Evolutionary conservation across 2,888 invertebrate genomes (phyloP).

Genomic region (Chrysina gloriosa): DNA sequence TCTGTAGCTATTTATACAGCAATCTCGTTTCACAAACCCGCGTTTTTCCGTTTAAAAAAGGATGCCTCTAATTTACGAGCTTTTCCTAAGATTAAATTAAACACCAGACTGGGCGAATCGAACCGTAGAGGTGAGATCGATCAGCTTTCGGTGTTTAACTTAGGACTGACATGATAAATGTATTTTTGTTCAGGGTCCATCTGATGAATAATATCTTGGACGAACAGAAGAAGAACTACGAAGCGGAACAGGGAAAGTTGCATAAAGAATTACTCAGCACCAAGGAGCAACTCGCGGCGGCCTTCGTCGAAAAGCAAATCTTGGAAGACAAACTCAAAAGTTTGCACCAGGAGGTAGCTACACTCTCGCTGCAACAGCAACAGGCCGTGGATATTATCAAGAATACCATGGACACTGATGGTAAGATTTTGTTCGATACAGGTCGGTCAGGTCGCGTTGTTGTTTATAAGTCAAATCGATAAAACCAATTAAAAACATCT

Average conservation of each 20-base stretch:
- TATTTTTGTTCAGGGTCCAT: slow-evolving; percentile 59
- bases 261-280: slow-evolving; percentile 48
- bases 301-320: slow-evolving; percentile 44
- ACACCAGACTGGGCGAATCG: slow-evolving; percentile 49
- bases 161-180: slow-evolving; percentile 62
- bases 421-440: slow-evolving; percentile 14
- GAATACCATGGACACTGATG: slow-evolving; percentile 37
- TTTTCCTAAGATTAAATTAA: slow-evolving; percentile 42
- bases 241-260: slow-evolving; percentile 45
- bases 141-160: slow-evolving; percentile 56
- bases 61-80: background rate
- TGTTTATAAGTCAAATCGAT: too few relatives aligned
- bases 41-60: too few relatives aligned
- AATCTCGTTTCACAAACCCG: too few relatives aligned
- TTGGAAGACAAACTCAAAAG: slow-evolving; percentile 50
- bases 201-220: slow-evolving; percentile 51
- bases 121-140: slow-evolving; percentile 55
- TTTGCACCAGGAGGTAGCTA: slow-evolving; percentile 53
- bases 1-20: too few relatives aligned
- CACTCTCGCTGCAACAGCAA: slow-evolving; percentile 51
- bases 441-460: background rate
- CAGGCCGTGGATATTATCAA: slow-evolving; percentile 50
- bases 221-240: slow-evolving; percentile 46
- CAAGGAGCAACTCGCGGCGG: slow-evolving; percentile 39
- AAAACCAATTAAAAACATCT: too few relatives aligned